Conservation (phyloP, 2,113 vertebrate genomes). For the Artemisiospiza belli region DNA sequence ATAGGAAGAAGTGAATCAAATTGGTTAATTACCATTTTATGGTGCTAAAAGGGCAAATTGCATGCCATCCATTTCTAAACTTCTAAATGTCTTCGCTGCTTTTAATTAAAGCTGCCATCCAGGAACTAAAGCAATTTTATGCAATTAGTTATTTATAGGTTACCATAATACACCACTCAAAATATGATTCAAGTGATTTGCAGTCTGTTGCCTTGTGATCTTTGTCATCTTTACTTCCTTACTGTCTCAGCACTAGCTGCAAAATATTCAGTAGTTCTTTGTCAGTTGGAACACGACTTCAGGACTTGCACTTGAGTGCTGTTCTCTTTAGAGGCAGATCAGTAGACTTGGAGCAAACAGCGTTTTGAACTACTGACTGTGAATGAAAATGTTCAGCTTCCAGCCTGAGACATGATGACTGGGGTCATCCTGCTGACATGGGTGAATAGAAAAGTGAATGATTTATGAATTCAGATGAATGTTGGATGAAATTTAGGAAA, state of each 20-base stretch:
- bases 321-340: neutral
- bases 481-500: neutral
- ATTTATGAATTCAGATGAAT: neutral
- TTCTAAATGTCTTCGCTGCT: slow-evolving; percentile 77
- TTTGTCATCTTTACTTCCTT: slow-evolving; percentile 57
- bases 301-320: neutral
- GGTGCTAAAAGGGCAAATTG: slow-evolving; percentile 81
- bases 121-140: slow-evolving; percentile 80
- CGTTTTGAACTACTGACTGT: neutral
- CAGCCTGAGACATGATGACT: neutral
- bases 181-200: slow-evolving; percentile 78
- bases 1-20: slow-evolving; percentile 81
- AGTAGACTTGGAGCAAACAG: neutral
- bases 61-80: slow-evolving; percentile 80
- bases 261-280: slow-evolving; percentile 22
- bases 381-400: neutral
- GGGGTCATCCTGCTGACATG: neutral
- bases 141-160: slow-evolving; percentile 84
- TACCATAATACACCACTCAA: slow-evolving; percentile 76
- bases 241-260: neutral
- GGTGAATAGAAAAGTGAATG: neutral
- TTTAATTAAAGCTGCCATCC: slow-evolving; percentile 82
- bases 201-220: slow-evolving; percentile 71
- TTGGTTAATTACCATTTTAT: slow-evolving; percentile 82
- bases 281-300: slow-evolving; percentile 14